Evolutionary conservation across 2,797 vertebrate genomes (phyloP).

Genomic region (Picus viridis): DNA sequence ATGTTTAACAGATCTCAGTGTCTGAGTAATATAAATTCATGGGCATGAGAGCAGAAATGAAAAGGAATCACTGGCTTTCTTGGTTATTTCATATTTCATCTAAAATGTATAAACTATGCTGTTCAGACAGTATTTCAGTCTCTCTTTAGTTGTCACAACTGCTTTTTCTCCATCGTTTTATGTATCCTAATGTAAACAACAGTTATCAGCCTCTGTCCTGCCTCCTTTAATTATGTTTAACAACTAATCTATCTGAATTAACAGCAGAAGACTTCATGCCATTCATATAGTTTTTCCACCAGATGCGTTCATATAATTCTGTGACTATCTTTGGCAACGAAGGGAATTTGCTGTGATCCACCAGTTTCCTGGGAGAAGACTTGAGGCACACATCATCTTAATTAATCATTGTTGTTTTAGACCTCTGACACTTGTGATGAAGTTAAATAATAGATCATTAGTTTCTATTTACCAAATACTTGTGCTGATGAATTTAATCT

Average conservation of each 20-base stretch:
- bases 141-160: neutral
- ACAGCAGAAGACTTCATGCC: constrained; percentile 3
- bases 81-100: neutral
- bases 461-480: neutral
- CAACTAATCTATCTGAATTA: constrained; percentile 46
- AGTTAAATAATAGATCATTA: constrained; percentile 18
- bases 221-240: constrained; percentile 31
- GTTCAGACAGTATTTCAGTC: neutral
- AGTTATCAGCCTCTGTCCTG: neutral
- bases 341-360: constrained; percentile 4
- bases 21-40: neutral
- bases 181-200: neutral
- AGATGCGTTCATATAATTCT: neutral
- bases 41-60: neutral
- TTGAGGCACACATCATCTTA: neutral
- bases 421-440: constrained; percentile 2
- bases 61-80: neutral
- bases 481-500: neutral
- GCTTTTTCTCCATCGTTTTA: neutral
- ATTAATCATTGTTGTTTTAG: constrained; percentile 21
- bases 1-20: neutral
- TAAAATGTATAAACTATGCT: neutral
- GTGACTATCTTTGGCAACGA: neutral
- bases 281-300: constrained; percentile 13
- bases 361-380: neutral